Base-by-base conservation (phyloP, 2,797 vertebrate species). In the Australoheros facetus region DNA sequence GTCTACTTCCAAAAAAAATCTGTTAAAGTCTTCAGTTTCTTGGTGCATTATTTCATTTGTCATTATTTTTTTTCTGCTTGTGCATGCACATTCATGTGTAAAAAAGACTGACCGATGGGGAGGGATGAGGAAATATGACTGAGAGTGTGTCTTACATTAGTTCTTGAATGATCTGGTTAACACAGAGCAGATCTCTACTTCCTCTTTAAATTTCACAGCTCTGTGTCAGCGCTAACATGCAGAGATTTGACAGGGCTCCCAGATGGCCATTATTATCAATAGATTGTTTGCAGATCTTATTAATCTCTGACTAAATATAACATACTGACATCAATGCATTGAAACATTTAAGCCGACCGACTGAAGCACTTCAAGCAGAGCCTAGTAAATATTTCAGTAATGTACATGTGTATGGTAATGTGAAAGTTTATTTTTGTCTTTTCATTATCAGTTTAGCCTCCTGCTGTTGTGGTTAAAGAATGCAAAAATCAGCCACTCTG, bases 241-340 rank as follows among this genome's bases (percentile, higher is more conserved):
- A 84, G 87, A 92, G 85, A 91, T 92, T 87, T 89, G 85, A 89
- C 87, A 86, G 83, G 32, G 77, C 73, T 85, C 77, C 87, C 90
- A 93, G 83, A 89, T 91, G 90, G 88, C 89, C 86, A 73, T 85
- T 92, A 83, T 91, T 87, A 89, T 88, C 89, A 82, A 85, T 89
- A 86, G 78, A 88, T 85, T 86, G 81, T 92, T 92, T 89, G 77
- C 71, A 83, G 59, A 74, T 82, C 86, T 82, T 90, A 88, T 91
- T 86, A 83, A 92, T 91, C 75, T 79, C 71, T 69, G 79, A 81
- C 78, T 82, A 85, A 82, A 89, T 83, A 74, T 82, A 82, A 89
- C 79, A 80, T 62, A 66, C 48, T 73, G 74, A 86, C 81, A 86
- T 78, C 69, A 81, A 66, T 74, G 37, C 59, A 58, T 66, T 76